A percentile compares a stretch with the other conserved stretches of the same genome.
Conservation (phyloP, 2,888 invertebrate genomes). For the Scaptomyza cyrtandrae region DNA sequence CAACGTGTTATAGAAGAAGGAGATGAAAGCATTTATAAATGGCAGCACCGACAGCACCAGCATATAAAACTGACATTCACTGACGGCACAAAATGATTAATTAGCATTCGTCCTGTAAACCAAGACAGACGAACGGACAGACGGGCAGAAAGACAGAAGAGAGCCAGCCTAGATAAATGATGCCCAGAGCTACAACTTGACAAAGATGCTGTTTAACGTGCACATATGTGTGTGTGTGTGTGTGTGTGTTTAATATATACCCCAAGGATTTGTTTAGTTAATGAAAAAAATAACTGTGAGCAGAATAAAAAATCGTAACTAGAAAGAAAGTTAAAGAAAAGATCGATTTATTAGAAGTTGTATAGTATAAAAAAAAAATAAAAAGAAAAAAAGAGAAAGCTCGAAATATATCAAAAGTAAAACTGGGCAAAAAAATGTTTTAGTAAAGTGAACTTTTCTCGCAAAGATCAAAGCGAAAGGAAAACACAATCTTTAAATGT, state of each 20-base stretch:
- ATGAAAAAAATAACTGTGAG: conserved; percentile 25
- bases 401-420: too few relatives aligned
- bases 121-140: neutral
- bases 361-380: too few relatives aligned
- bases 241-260: conserved; percentile 39
- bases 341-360: neutral
- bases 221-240: conserved; percentile 7
- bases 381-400: too few relatives aligned
- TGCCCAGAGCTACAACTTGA: conserved; percentile 25
- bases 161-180: conserved; percentile 58
- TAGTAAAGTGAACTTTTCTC: too few relatives aligned
- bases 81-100: conserved; percentile 73
- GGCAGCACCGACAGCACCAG: conserved; percentile 75
- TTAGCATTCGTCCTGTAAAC: conserved; percentile 45
- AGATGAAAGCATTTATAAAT: conserved; percentile 61
- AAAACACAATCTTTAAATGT: too few relatives aligned
- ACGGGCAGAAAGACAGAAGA: too few relatives aligned
- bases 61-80: conserved; percentile 79
- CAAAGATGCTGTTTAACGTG: neutral
- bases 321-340: neutral
- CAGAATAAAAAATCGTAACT: neutral
- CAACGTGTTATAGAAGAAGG: conserved; percentile 33
- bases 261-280: conserved; percentile 48
- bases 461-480: too few relatives aligned
- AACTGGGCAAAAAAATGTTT: too few relatives aligned